Evolutionary conservation across 2,888 invertebrate genomes (phyloP).

Genomic region (Serrognathus titanus): DNA sequence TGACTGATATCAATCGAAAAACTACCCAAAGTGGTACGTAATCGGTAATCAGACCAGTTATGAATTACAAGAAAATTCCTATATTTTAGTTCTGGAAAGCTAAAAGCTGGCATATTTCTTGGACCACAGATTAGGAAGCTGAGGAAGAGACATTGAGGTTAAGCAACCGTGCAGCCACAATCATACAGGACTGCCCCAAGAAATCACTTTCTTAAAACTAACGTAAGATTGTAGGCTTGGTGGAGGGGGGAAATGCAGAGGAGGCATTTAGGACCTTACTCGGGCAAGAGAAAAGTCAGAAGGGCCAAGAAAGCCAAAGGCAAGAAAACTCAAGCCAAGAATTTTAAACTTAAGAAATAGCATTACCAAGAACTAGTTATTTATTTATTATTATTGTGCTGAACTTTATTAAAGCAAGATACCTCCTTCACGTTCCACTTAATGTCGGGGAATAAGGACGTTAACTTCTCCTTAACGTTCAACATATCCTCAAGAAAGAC

Average conservation of each 20-base stretch:
- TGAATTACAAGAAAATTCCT: too few relatives aligned
- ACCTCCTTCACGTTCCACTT: conserved; percentile 31
- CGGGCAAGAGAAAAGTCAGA: conserved; percentile 24
- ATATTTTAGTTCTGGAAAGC: too few relatives aligned
- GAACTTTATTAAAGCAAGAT: not conserved
- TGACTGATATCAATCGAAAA: too few relatives aligned
- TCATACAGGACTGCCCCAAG: conserved; percentile 30
- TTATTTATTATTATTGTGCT: conserved; percentile 1
- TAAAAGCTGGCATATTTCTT: too few relatives aligned
- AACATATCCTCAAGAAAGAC: conserved; percentile 37
- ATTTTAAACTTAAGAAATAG: conserved; percentile 11
- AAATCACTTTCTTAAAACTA: not conserved
- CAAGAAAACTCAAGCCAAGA: conserved; percentile 21
- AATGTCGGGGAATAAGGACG: conserved; percentile 22
- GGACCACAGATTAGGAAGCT: conserved; percentile 26
- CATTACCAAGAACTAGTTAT: not conserved
- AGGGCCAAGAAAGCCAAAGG: conserved; percentile 16
- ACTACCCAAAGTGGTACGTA: too few relatives aligned
- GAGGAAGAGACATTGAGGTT: conserved; percentile 11
- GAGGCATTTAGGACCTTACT: conserved; percentile 33
- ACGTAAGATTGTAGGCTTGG: conserved; percentile 30
- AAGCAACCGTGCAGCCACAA: conserved; percentile 28
- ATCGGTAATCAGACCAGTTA: too few relatives aligned
- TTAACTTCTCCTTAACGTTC: conserved; percentile 30
- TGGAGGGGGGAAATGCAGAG: conserved; percentile 37